A percentile compares a stretch with the other conserved stretches of the same genome.
Evolutionary conservation across 2,888 invertebrate genomes (phyloP).

Genomic region (Pyrrhia umbra): DNA sequence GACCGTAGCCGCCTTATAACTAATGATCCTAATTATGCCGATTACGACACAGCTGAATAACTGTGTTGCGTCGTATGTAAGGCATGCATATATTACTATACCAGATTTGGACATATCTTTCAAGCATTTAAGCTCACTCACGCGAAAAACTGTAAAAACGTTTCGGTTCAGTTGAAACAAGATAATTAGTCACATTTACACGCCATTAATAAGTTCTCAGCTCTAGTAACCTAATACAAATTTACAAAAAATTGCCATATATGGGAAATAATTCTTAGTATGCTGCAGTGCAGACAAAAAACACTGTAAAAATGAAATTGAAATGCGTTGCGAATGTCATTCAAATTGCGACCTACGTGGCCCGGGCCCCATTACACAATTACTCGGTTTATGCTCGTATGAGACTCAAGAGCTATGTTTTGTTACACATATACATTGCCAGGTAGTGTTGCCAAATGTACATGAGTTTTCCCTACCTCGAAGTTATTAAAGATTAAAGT

Average conservation of each 20-base stretch:
- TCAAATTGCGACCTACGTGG: constrained; percentile 20
- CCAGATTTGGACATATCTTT: constrained; percentile 31
- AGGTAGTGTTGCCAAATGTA: constrained; percentile 23
- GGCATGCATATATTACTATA: constrained; percentile 6
- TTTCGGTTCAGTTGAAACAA: constrained; percentile 4
- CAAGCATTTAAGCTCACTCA: constrained; percentile 1
- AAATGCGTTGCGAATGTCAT: constrained; percentile 39
- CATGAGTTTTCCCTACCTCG: constrained; percentile 9
- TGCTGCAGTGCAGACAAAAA: constrained; percentile 11
- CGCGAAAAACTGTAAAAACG: constrained; percentile 1
- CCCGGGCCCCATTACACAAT: constrained; percentile 37
- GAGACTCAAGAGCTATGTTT: constrained; percentile 28
- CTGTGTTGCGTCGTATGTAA: constrained; percentile 23
- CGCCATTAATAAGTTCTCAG: background rate
- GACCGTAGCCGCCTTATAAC: constrained; percentile 48
- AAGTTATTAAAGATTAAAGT: constrained; percentile 4
- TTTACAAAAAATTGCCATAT: background rate
- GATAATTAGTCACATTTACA: background rate
- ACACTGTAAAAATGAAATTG: constrained; percentile 8
- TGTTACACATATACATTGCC: constrained; percentile 35
- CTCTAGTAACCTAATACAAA: too few species aligned
- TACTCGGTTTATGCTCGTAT: constrained; percentile 15
- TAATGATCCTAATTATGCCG: constrained; percentile 47
- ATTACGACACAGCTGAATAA: constrained; percentile 45
- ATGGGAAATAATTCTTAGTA: background rate